Base-by-base conservation (phyloP, 2,797 vertebrate genomes). In the Anguilla marmorata region DNA sequence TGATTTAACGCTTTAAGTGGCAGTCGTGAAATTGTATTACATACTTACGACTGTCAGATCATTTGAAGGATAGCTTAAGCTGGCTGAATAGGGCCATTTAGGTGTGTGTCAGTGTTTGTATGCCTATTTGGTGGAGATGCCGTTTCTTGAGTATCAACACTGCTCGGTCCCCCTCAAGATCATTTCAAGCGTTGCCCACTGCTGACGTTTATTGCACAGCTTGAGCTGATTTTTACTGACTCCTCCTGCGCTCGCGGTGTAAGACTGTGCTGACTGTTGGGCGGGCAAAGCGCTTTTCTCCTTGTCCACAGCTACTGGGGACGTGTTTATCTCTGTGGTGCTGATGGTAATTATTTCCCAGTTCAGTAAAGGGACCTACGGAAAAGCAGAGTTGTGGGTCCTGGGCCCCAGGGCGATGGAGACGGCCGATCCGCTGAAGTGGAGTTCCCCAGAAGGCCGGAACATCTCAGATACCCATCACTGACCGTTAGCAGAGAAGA, bases 261-360 rank as follows among this genome's bases (percentile, higher is more conserved):
- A n/a, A 45, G 8, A 0, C 63, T 50, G 41, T 48, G 85, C n/a
- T 72, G 63, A 48, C 63, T 74, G 8, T 27, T 6, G 60, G 21
- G 50, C 85, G 45, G 63, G 24, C 27, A 86, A 24, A 72, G 72
- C 14, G 11, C 72, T 30, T 72, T 4, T 41, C 33, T 72, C 56
- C 16, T 0, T 16, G 9, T 45, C 84, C 85, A 56, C 41, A 21
- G 85, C 33, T 74, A 30, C 79, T 11, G 7, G 85, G 74, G 63
- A 87, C 27, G 87, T 86, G 85, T 87, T 80, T 72, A 87, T 76
- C 82, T 90, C 84, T 66, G 86, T 89, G 86, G 85, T 58, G 50
- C 58, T 84, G 84, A 89, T 90, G 76, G 88, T 60, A n/a, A 21
- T 63, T 84, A 24, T n/a, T 88, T 89, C 69, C 60, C 86, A 41